Evolutionary conservation across 1,140 invertebrate species (phyloP).

Genomic region (Lerema accius): DNA sequence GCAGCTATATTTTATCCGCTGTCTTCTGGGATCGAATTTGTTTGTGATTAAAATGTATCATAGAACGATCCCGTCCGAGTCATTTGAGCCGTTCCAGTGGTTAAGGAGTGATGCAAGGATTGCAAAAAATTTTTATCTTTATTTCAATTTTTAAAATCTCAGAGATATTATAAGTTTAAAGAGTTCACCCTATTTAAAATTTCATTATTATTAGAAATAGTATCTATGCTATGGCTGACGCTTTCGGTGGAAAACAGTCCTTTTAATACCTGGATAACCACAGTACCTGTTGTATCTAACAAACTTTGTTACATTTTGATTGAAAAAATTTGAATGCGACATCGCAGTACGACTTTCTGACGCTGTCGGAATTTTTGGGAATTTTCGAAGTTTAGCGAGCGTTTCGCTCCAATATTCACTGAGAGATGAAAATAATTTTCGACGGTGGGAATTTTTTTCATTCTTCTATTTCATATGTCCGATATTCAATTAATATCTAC

Average conservation of each 20-base stretch:
- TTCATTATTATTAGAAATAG: too few relatives aligned
- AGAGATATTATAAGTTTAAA: too few relatives aligned
- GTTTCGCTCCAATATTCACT: conserved; percentile 16
- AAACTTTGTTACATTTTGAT: conserved; percentile 30
- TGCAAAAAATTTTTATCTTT: too few relatives aligned
- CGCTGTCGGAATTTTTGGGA: conserved; percentile 17
- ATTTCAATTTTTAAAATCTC: too few relatives aligned
- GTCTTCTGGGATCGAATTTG: too few relatives aligned
- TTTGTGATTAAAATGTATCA: too few relatives aligned
- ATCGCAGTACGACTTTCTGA: conserved; percentile 18
- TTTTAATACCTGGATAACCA: not conserved
- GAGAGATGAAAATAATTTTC: conserved; percentile 30
- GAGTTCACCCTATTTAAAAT: too few relatives aligned
- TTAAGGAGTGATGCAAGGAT: too few relatives aligned
- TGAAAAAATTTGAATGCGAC: conserved; percentile 33
- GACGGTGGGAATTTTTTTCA: conserved; percentile 9
- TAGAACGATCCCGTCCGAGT: too few relatives aligned
- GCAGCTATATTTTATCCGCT: too few relatives aligned
- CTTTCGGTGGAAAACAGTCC: not conserved
- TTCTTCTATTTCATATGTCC: conserved; percentile 3
- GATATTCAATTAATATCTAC: conserved; percentile 13
- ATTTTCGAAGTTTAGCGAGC: conserved; percentile 18
- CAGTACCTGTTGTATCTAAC: conserved; percentile 13
- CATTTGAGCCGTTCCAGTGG: too few relatives aligned
- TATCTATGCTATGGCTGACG: too few relatives aligned